These are phyloP conservation scores for Rhyacophila evoluta DNA, from an alignment of 2,888 invertebrate genomes.

Conservation along the genomic window DNA sequence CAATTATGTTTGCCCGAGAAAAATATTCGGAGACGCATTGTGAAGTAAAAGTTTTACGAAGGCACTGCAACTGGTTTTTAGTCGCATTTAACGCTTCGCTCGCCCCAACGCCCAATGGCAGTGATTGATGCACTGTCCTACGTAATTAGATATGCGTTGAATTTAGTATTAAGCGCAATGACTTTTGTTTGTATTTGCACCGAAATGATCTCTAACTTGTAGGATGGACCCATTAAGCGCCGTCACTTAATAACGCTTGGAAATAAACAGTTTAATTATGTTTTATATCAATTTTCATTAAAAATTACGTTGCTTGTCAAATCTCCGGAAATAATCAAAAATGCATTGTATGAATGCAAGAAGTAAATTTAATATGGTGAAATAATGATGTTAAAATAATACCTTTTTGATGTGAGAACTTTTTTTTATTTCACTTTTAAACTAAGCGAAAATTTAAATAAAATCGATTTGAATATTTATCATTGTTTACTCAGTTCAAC, in stretches of 20 bases:
- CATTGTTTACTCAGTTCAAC: too few species aligned
- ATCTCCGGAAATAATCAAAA: too few species aligned
- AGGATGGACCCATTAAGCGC: not conserved
- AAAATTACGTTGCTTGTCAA: too few species aligned
- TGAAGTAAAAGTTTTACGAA: not conserved
- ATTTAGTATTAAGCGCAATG: constrained; percentile 16
- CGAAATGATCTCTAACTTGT: not conserved
- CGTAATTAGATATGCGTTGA: constrained; percentile 43
- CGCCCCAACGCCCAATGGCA: constrained; percentile 34
- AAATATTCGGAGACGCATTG: not conserved
- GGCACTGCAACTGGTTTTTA: constrained; percentile 35
- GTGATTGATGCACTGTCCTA: constrained; percentile 43
- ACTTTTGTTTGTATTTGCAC: constrained; percentile 7
- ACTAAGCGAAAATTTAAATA: too few species aligned
- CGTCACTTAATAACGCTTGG: not conserved
- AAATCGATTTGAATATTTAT: too few species aligned
- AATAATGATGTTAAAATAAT: too few species aligned
- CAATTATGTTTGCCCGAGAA: too few species aligned
- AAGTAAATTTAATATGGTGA: too few species aligned
- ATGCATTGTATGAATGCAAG: too few species aligned
- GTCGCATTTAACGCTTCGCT: constrained; percentile 40
- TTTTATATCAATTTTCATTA: too few species aligned
- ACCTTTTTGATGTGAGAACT: too few species aligned
- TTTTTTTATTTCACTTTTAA: too few species aligned
- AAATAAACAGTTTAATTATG: not conserved